Percentiles rank a stretch among this genome's conserved stretches.
Evolutionary conservation across 1,140 invertebrate genomes (phyloP).

Genomic region (Drosophila subobscura): DNA sequence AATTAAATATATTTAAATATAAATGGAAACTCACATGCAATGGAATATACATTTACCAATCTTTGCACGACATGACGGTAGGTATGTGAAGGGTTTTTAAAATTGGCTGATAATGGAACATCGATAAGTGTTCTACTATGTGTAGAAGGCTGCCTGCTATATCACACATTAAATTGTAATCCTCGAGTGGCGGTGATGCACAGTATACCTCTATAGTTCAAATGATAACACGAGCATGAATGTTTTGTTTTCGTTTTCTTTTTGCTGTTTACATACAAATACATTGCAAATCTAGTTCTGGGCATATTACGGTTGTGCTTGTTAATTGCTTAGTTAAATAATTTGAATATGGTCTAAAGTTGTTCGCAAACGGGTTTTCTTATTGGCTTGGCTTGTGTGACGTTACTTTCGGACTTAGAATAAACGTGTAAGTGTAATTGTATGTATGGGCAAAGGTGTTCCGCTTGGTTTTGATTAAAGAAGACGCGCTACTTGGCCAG

Average conservation of each 20-base stretch:
- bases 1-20: no score
- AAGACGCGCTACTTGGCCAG: constrained; percentile 42
- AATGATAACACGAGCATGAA: constrained; percentile 28
- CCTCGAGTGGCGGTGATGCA: no score
- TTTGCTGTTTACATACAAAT: constrained; percentile 82
- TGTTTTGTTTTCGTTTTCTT: constrained; percentile 79
- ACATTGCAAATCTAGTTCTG: constrained; percentile 78
- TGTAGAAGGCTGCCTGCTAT: no score
- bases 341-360: constrained; percentile 43
- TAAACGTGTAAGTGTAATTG: constrained; percentile 19
- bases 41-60: no score
- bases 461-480: constrained; percentile 38
- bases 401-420: constrained; percentile 55
- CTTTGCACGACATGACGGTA: no score
- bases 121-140: no score
- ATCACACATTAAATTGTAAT: no score
- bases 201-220: not conserved
- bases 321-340: constrained; percentile 23
- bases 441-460: constrained; percentile 47
- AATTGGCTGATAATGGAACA: no score
- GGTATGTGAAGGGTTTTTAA: no score
- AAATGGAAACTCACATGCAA: no score
- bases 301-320: constrained; percentile 43
- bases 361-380: constrained; percentile 38
- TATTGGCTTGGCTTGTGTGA: constrained; percentile 1